phyloP scores from a whole-genome alignment of 2,888 invertebrate genomes.

The Drosophila atripex region DNA sequence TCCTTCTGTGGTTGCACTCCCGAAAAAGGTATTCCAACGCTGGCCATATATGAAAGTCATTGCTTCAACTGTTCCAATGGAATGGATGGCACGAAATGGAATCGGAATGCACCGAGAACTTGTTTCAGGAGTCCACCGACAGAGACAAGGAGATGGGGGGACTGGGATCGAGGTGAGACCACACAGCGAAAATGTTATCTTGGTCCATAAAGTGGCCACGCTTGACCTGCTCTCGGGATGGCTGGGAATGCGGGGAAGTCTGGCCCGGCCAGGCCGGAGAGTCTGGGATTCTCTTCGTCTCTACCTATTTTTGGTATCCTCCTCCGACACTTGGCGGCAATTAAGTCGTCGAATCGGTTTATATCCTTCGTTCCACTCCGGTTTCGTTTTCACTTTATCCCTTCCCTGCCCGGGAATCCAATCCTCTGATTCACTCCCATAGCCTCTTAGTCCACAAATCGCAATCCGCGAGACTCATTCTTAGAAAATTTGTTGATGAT shows the following conservation, averaged over 20 bases:
- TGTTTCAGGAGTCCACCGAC: constrained; percentile 65
- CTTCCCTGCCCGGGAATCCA: constrained; percentile 14
- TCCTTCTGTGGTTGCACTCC: constrained; percentile 18
- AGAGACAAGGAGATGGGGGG: constrained; percentile 16
- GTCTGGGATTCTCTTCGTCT: constrained; percentile 41
- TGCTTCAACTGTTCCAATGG: constrained; percentile 45
- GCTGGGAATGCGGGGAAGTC: constrained; percentile 65
- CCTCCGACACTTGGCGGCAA: constrained; percentile 51
- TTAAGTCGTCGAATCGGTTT: constrained; percentile 43
- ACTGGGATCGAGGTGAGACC: constrained; percentile 42
- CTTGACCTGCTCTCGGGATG: constrained; percentile 73
- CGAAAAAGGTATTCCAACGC: constrained; percentile 58
- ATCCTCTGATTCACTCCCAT: background rate
- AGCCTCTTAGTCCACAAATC: background rate
- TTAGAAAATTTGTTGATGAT: constrained; percentile 59
- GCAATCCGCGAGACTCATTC: constrained; percentile 64
- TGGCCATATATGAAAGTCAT: constrained; percentile 75
- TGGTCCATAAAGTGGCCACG: constrained; percentile 70
- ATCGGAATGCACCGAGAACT: constrained; percentile 60
- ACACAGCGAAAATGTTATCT: constrained; percentile 59
- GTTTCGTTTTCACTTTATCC: constrained; percentile 41
- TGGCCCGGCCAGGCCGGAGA: constrained; percentile 36
- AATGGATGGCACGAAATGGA: constrained; percentile 42
- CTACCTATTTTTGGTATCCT: constrained; percentile 50
- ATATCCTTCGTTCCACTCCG: too few species aligned